Evolutionary conservation across 1,140 invertebrate species (phyloP), one percentile per base, ranked within the genome.

Genomic region (Phymastichus coffea): DNA sequence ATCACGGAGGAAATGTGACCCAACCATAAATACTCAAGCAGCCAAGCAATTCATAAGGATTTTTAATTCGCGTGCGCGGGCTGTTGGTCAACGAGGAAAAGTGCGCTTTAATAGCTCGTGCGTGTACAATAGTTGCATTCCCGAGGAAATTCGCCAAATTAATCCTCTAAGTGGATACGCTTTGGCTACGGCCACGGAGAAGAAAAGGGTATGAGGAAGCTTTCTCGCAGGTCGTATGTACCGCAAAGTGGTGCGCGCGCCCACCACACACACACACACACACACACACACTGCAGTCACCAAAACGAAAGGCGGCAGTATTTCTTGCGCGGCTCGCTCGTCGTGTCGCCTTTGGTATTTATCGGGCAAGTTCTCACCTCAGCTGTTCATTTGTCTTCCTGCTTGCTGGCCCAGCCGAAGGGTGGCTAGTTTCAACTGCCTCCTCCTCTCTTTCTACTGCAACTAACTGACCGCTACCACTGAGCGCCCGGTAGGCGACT

Each of bases 291-390:
- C 17, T 35, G 14, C 26, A 7, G 28, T 33, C 6, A 12, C 28
- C 28, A 12, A 12, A 7, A 12, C 28, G 28, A 33, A 33, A 12
- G n/a, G 59, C 60, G 63, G 67, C 70, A 70, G 72, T 79, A 78
- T 78, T 76, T 77, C 76, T 78, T 76, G 75, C 61, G 35, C 17
- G 30, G 10, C 30, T 33, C n/a, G 47, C 54, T 40, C 38, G 79
- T 76, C 76, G 75, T 79, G 78, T 80, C 78, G 77, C 77, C 74
- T 78, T 78, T 74, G 73, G 74, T 80, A 80, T 80, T 80, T 80
- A 80, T 80, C 77, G 78, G 76, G 70, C 72, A 80, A 80, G 77
- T 80, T 80, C 75, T 80, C 77, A 79, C 78, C 78, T 80, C 78
- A 75, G 66, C n/a, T n/a, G 70, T 76, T 80, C 78, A 78, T 80